A percentile compares a stretch with the other conserved stretches of the same genome.
phyloP scores from a whole-genome alignment of 2,888 invertebrate species.

The Drosophila monieri region DNA sequence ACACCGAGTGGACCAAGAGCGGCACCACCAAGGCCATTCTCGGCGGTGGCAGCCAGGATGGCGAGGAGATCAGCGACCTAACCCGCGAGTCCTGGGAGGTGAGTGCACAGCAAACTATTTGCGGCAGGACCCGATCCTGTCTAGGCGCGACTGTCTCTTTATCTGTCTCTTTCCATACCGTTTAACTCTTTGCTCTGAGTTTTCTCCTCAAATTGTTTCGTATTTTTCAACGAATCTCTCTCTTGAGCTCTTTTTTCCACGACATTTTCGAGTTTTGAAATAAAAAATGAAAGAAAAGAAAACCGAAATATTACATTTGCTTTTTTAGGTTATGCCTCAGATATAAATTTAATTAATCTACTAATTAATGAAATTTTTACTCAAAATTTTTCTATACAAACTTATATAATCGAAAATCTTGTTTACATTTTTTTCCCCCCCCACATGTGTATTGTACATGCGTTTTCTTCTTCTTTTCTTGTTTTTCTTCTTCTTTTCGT shows the following conservation, averaged over 20 bases:
- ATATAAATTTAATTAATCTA: constrained; percentile 27
- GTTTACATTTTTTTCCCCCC: constrained; percentile 66
- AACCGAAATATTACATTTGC: constrained; percentile 29
- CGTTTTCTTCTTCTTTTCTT: constrained; percentile 60
- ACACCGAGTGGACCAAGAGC: constrained; percentile 92
- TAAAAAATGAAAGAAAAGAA: constrained; percentile 9
- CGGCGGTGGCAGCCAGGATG: constrained; percentile 87
- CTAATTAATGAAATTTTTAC: constrained; percentile 50
- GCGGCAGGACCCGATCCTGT: background rate
- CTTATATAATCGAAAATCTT: constrained; percentile 60
- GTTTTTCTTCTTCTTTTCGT: constrained; percentile 50
- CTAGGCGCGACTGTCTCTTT: constrained; percentile 23
- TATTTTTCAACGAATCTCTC: constrained; percentile 45
- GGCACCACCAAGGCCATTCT: constrained; percentile 87
- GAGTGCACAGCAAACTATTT: constrained; percentile 83
- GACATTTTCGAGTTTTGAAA: constrained; percentile 34
- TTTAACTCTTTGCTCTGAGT: constrained; percentile 71
- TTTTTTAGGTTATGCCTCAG: constrained; percentile 64
- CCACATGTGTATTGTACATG: constrained; percentile 61
- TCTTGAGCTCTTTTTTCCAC: constrained; percentile 35
- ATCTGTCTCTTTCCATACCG: constrained; percentile 37
- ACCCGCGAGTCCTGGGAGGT: constrained; percentile 98
- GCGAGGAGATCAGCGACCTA: constrained; percentile 91
- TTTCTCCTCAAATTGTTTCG: constrained; percentile 67
- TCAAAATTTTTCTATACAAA: constrained; percentile 54